phyloP scores from a whole-genome alignment of 1,140 invertebrate species.

The Apis mellifera region Amel_HAv3.1 CM009933.2:7969501-7970000 shows the following conservation, averaged over 20 bases:
- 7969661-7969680: too few relatives aligned
- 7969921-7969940: constrained; percentile 37
- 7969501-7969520: too few relatives aligned
- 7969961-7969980: constrained; percentile 32
- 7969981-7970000: constrained; percentile 23
- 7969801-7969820: neutral
- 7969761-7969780: neutral
- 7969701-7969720: neutral
- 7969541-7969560: too few relatives aligned
- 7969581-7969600: too few relatives aligned
- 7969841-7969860: constrained; percentile 15
- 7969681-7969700: neutral
- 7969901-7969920: constrained; percentile 42
- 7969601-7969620: too few relatives aligned
- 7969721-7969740: neutral
- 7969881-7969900: constrained; percentile 29
- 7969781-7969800: neutral
- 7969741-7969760: neutral
- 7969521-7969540: too few relatives aligned
- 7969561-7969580: too few relatives aligned
- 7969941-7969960: constrained; percentile 10
- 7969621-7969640: too few relatives aligned
- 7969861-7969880: constrained; percentile 22
- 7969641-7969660: too few relatives aligned
- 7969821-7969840: constrained; percentile 7